Percentiles rank a stretch among this genome's conserved stretches.
Conservation (phyloP, 2,888 invertebrate species). For the Drosophila birchii region DNA sequence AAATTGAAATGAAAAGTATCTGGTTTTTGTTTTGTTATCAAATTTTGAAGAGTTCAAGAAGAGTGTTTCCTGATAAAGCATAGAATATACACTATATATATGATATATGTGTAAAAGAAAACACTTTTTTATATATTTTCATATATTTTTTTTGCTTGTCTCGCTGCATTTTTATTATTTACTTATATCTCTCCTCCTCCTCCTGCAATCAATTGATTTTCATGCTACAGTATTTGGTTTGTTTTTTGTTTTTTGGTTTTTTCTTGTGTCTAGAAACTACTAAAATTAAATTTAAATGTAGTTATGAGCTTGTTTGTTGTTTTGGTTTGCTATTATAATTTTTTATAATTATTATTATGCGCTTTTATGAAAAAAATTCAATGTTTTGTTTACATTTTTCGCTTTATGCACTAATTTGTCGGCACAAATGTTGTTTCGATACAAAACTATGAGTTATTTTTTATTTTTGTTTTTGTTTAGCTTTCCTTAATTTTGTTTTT, state of each 20-base stretch:
- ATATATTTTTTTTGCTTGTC: conserved; percentile 69
- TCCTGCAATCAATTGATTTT: conserved; percentile 55
- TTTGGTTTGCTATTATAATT: conserved; percentile 41
- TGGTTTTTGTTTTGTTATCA: no score
- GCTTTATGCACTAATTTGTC: conserved; percentile 73
- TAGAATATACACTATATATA: no score
- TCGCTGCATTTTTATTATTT: conserved; percentile 70
- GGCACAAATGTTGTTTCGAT: conserved; percentile 59
- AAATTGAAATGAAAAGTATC: not conserved
- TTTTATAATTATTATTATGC: conserved; percentile 70
- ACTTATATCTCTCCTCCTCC: conserved; percentile 57
- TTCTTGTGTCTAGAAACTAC: conserved; percentile 78
- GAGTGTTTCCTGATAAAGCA: no score
- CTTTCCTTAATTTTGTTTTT: conserved; percentile 39
- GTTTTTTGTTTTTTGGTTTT: conserved; percentile 45
- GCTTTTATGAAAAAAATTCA: conserved; percentile 49
- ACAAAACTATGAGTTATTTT: conserved; percentile 69
- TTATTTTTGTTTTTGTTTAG: conserved; percentile 31
- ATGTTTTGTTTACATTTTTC: conserved; percentile 16
- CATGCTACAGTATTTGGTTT: conserved; percentile 71
- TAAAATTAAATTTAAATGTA: conserved; percentile 81
- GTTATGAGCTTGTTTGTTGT: conserved; percentile 62
- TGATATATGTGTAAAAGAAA: not conserved
- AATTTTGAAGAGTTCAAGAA: no score
- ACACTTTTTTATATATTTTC: conserved; percentile 16